Percentiles rank a stretch among this genome's conserved stretches.
Evolutionary conservation across 1,140 invertebrate species (phyloP).

Genomic region (Cylas formicarius): DNA sequence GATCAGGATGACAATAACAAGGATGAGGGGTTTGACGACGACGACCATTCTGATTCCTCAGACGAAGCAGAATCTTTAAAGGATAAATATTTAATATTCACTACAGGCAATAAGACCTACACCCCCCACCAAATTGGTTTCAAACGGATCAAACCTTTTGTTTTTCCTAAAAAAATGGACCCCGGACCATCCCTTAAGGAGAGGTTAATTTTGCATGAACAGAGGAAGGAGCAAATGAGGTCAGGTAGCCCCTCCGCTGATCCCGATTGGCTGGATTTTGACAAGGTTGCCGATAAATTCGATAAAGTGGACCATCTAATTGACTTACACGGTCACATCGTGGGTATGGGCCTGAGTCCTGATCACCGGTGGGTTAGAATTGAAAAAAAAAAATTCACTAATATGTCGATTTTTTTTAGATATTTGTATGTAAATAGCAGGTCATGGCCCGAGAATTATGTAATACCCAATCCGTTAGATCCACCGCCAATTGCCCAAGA

Average conservation of each 20-base stretch:
- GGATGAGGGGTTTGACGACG: conserved; percentile 25
- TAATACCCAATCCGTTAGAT: conserved; percentile 69
- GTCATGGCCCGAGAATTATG: conserved; percentile 75
- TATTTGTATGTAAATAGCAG: conserved; percentile 83
- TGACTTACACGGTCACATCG: conserved; percentile 82
- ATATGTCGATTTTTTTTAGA: conserved; percentile 42
- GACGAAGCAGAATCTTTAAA: conserved; percentile 43
- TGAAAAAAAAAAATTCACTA: background rate
- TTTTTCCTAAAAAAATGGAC: conserved; percentile 62
- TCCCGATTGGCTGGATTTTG: conserved; percentile 63
- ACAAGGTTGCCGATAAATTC: conserved; percentile 62
- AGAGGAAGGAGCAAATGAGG: conserved; percentile 46
- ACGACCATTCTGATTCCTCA: conserved; percentile 25
- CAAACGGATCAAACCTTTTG: conserved; percentile 67
- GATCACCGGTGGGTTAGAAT: conserved; percentile 61
- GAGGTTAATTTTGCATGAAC: conserved; percentile 52
- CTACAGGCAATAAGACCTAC: conserved; percentile 76
- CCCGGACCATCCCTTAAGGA: conserved; percentile 62
- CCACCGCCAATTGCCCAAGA: conserved; percentile 86
- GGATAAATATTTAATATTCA: conserved; percentile 80
- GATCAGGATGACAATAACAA: conserved; percentile 25
- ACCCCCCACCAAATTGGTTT: conserved; percentile 84
- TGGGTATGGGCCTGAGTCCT: conserved; percentile 81
- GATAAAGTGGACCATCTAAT: conserved; percentile 77
- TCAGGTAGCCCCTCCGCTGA: conserved; percentile 45